These are phyloP conservation scores for Nematolebias whitei DNA, from an alignment of 2,113 vertebrate species.

Conservation along the genomic window DNA sequence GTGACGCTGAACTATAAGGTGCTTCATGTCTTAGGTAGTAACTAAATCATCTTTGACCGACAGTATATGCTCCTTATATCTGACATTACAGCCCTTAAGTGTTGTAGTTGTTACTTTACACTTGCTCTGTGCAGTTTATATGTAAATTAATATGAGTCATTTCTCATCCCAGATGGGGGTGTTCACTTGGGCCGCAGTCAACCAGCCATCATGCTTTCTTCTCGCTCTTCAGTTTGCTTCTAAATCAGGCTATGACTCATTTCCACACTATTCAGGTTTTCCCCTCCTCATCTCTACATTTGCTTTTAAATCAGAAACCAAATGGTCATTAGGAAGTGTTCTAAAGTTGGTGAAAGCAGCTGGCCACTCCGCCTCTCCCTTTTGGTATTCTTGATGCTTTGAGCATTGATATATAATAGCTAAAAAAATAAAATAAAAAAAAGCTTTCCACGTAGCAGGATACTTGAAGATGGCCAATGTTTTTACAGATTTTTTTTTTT, in stretches of 20 bases:
- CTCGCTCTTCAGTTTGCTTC: neutral
- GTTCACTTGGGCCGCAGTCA: neutral
- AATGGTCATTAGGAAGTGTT: neutral
- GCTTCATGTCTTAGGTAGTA: neutral
- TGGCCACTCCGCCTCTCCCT: neutral
- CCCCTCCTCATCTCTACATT: neutral
- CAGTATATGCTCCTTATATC: neutral
- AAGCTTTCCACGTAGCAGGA: neutral
- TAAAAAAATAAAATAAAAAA: too few species aligned
- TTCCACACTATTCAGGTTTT: neutral
- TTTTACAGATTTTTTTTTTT: neutral
- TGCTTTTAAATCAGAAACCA: neutral
- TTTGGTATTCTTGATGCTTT: neutral
- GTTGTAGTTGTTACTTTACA: neutral
- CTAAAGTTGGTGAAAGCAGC: neutral
- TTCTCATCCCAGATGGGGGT: neutral
- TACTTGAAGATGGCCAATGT: neutral
- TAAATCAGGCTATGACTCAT: slow-evolving; percentile 1
- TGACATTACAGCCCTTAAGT: neutral
- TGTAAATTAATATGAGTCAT: neutral
- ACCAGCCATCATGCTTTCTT: neutral
- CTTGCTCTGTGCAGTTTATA: neutral
- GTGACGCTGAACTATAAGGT: neutral
- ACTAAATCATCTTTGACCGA: neutral
- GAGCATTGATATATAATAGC: neutral